A percentile compares a stretch with the other conserved stretches of the same genome.
These are phyloP conservation scores for Paraescarpia echinospica DNA, from an alignment of 1,140 invertebrate genomes.

Conservation along the genomic window DNA sequence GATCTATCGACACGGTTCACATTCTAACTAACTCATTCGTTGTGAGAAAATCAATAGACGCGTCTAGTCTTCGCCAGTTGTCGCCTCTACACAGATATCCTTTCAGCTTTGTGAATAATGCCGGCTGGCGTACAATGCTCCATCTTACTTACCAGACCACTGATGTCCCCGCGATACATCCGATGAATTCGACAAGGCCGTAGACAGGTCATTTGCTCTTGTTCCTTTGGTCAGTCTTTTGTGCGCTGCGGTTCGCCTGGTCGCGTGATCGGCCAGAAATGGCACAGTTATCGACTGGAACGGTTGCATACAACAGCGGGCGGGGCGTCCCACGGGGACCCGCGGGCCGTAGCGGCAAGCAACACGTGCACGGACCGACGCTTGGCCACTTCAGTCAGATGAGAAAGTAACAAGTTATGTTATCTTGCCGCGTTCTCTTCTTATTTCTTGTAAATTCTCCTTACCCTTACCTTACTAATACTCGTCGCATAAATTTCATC, in stretches of 20 bases:
- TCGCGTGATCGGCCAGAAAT: background rate
- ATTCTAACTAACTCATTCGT: background rate
- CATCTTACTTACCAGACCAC: background rate
- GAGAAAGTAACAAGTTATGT: too few relatives aligned
- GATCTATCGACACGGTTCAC: background rate
- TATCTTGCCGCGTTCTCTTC: too few relatives aligned
- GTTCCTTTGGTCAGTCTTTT: background rate
- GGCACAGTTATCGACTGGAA: background rate
- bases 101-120: background rate
- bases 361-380: too few relatives aligned
- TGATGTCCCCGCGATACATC: background rate
- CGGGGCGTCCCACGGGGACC: background rate
- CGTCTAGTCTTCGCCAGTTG: background rate
- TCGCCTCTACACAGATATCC: background rate
- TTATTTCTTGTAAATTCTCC: too few relatives aligned
- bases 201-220: background rate
- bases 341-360: too few relatives aligned
- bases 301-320: background rate
- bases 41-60: background rate
- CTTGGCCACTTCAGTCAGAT: too few relatives aligned
- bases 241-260: background rate
- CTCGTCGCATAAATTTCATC: too few relatives aligned
- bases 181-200: background rate
- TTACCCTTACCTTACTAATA: too few relatives aligned
- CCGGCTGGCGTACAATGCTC: background rate